Base-by-base conservation (phyloP, 2,797 vertebrate species). In the Salarias fasciatus region DNA sequence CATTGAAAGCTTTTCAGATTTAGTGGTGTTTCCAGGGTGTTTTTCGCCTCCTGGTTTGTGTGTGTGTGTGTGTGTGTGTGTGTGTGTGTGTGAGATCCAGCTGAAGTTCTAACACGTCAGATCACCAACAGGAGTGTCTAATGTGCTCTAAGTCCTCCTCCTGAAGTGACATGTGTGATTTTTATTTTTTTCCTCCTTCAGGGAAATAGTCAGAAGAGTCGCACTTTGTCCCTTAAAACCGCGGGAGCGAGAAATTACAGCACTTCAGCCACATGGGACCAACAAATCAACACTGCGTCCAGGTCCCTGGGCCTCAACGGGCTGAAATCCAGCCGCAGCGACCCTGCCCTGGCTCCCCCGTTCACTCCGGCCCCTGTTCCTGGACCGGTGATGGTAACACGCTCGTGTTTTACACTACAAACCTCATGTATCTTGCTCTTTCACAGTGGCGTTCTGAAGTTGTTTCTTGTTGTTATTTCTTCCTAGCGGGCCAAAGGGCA, bases 271-370 rank as follows among this genome's bases (percentile, higher is more conserved):
- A 36, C 8, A 30, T 80, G 69, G 82, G 90, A 91, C 0, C 65
- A 79, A 6, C 69, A 77, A 5, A 30, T 40, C 1, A 60, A 12
- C 7, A 0, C n/a, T 2, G 28, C 52, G 48, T 58, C 2, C 57
- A 72, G 48, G 75, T 13, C 54, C 6, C 48, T 59, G 6, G 3
- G 12, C 40, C 6, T 66, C 47, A 83, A 67, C 9, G 83, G 67
- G 30, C 15, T 92, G 42, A 87, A 83, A 71, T 3, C 62, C 51
- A 87, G 83, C 62, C 60, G 36, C 41, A 93, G 90, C 44, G 90
- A 91, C 65, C 82, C 90, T 2, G 4, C 51, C 9, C 58, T 92
- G 80, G 69, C 7, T 58, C 41, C 12, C 28, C 6, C 33, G 2
- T 37, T 69, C 36, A 6, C 47, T 53, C 1, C 54, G 31, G 13